Evolutionary conservation across 2,113 vertebrate species (phyloP).

Genomic region (Calcarius ornatus): DNA sequence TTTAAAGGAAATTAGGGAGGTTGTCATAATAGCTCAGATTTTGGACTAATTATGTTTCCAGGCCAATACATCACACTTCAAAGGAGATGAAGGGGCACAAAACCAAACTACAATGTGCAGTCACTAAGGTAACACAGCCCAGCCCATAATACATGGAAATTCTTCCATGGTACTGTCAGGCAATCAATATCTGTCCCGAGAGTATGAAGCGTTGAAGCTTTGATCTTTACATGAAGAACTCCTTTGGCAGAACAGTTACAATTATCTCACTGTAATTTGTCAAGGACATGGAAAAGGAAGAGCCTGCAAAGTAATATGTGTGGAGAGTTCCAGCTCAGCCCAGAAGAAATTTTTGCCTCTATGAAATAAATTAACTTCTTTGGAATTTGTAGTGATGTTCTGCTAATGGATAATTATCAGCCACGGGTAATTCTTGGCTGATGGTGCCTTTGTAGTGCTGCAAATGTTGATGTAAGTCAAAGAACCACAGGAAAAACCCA

Average conservation of each 20-base stretch:
- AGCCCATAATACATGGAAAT: background rate
- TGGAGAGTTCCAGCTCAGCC: background rate
- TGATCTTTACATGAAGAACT: constrained; percentile 26
- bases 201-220: constrained; percentile 34
- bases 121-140: background rate
- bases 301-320: background rate
- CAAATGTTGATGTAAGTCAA: background rate
- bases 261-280: background rate
- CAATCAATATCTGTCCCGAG: background rate
- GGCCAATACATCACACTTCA: background rate
- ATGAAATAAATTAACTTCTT: background rate
- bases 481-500: background rate
- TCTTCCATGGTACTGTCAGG: background rate
- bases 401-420: background rate
- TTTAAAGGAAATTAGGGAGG: background rate
- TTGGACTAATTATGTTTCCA: background rate
- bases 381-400: background rate
- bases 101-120: background rate
- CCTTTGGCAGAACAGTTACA: background rate
- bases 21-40: background rate
- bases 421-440: background rate
- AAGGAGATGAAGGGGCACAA: background rate
- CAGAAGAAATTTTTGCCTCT: background rate
- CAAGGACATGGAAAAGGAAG: background rate
- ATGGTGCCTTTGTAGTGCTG: background rate